Conservation (phyloP, 2,113 vertebrate genomes). For the Globicephala melas region DNA sequence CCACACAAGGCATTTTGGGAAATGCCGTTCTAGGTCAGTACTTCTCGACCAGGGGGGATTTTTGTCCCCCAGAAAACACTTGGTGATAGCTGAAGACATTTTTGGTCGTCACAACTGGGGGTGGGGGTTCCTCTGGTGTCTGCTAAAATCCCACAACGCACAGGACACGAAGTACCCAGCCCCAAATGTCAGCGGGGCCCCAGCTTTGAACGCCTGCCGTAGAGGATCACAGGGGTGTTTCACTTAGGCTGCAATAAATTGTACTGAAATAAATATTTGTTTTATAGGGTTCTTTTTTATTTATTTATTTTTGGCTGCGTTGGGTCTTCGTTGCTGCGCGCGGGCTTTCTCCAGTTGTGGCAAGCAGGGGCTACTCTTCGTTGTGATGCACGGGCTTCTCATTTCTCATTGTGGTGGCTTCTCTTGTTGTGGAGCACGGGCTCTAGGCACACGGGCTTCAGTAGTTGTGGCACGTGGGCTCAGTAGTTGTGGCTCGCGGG, state of each 20-base stretch:
- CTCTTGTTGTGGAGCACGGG: no score
- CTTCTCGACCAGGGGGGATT: not conserved
- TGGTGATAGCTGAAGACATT: not conserved
- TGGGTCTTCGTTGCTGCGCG: no score
- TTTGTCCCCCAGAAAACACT: not conserved
- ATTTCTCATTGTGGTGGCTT: no score
- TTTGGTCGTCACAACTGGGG: not conserved
- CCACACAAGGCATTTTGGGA: not conserved
- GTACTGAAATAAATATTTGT: not conserved
- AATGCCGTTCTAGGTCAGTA: not conserved
- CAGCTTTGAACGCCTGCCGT: accelerated
- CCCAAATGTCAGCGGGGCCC: not conserved
- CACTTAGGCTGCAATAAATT: not conserved
- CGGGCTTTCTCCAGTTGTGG: no score
- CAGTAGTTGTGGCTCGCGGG: no score
- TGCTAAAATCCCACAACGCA: not conserved
- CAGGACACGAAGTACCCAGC: not conserved
- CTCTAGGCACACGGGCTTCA: no score
- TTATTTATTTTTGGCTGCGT: no score
- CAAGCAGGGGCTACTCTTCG: no score
- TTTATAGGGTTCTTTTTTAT: not conserved
- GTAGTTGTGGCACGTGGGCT: no score
- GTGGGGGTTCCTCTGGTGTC: not conserved
- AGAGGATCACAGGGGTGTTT: not conserved
- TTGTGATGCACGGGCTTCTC: no score